Conservation (phyloP, 1,140 invertebrate species). For the Neomicropteryx cornuta region DNA sequence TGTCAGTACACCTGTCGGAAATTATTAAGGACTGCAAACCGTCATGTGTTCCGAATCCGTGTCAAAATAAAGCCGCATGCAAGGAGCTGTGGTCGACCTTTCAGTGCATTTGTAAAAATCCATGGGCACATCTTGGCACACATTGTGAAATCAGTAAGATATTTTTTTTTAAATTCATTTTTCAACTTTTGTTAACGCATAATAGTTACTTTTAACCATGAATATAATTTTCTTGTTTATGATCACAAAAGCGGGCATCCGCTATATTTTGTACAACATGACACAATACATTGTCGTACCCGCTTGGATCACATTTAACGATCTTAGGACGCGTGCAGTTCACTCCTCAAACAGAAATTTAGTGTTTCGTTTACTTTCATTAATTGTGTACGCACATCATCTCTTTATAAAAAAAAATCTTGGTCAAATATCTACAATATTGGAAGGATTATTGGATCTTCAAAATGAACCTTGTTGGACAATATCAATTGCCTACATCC, state of each 20-base stretch:
- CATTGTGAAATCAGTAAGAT: conserved; percentile 82
- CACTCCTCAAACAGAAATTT: no score
- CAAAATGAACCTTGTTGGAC: no score
- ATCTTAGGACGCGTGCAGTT: no score
- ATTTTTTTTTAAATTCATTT: background rate
- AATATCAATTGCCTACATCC: no score
- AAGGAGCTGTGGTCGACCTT: conserved; percentile 89
- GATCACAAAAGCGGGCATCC: no score
- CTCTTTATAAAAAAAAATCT: no score
- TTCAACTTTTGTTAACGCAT: background rate
- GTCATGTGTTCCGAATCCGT: conserved; percentile 87
- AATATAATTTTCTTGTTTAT: conserved; percentile 5
- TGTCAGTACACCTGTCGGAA: conserved; percentile 82
- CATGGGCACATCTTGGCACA: conserved; percentile 78
- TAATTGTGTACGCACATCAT: no score
- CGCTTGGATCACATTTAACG: background rate
- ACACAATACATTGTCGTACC: background rate
- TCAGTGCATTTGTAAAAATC: conserved; percentile 80
- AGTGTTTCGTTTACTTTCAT: no score
- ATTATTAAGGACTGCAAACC: conserved; percentile 89
- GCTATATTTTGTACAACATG: conserved; percentile 6
- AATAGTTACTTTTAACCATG: background rate
- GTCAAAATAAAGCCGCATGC: conserved; percentile 81
- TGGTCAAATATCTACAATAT: no score
- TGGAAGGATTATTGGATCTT: no score